A percentile compares a stretch with the other conserved stretches of the same genome.
These are phyloP conservation scores for Cercopithecus neglectus DNA, from an alignment of 2,797 vertebrate species.

Conservation along the genomic window DNA sequence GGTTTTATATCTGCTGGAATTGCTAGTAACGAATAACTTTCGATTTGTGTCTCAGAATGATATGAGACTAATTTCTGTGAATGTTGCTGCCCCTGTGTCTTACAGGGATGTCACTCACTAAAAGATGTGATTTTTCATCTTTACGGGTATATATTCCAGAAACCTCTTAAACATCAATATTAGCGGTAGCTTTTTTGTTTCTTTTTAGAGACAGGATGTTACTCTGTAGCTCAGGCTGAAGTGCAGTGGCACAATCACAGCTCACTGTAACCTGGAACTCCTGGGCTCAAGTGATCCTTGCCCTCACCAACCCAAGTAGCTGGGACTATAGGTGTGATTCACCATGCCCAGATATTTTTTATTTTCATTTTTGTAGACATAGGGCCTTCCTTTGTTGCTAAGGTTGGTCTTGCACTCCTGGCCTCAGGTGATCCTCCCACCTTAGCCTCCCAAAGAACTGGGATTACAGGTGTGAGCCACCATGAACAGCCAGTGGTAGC, in stretches of 20 bases:
- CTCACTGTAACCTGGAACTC: not conserved
- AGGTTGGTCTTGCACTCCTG: not conserved
- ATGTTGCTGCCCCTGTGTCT: not conserved
- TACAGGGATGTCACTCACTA: not conserved
- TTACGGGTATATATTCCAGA: not conserved
- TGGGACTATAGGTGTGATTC: not conserved
- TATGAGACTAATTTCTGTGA: not conserved
- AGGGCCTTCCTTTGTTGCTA: not conserved
- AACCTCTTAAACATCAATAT: not conserved
- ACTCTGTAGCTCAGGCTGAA: not conserved
- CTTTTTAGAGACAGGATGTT: not conserved
- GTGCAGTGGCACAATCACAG: not conserved
- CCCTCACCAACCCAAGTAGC: not conserved
- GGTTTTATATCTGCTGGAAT: not conserved
- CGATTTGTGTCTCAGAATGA: not conserved
- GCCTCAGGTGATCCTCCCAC: not conserved
- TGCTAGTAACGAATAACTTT: not conserved
- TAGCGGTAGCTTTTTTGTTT: not conserved
- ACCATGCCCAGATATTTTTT: not conserved
- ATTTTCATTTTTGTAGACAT: not conserved
- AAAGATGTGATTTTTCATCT: not conserved
- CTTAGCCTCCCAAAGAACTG: not conserved
- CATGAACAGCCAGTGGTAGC: not conserved
- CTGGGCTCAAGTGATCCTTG: not conserved
- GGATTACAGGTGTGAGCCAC: not conserved